phyloP scores from a whole-genome alignment of 1,140 invertebrate genomes.

The Plutomurus gul region DNA sequence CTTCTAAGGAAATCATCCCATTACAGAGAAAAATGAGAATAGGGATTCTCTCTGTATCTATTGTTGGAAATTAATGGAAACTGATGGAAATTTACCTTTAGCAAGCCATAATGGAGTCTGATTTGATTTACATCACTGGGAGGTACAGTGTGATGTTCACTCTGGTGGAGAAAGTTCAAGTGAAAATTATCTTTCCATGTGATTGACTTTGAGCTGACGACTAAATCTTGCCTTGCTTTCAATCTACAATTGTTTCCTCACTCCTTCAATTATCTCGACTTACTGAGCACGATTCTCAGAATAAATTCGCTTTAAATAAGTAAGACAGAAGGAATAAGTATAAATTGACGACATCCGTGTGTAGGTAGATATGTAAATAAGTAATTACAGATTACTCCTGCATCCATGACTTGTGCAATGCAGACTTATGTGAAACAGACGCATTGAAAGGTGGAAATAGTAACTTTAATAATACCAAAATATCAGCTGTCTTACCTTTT shows the following conservation, averaged over 20 bases:
- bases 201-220: constrained; percentile 28
- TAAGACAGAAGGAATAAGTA: no score
- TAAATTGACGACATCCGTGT: no score
- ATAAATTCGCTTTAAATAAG: constrained; percentile 1
- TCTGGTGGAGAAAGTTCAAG: constrained; percentile 19
- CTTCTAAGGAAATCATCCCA: not conserved
- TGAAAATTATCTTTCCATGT: constrained; percentile 39
- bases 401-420: no score
- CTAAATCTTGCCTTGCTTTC: not conserved
- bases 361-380: no score
- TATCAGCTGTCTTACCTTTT: no score
- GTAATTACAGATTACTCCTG: no score
- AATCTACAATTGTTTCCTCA: constrained; percentile 23
- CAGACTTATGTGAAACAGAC: no score
- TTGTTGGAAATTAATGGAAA: constrained; percentile 30
- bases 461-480: no score
- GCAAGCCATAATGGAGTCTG: constrained; percentile 5
- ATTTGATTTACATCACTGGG: not conserved
- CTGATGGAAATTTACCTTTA: constrained; percentile 25
- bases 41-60: not conserved
- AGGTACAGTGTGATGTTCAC: not conserved
- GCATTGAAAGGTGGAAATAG: no score
- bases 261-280: constrained; percentile 33
- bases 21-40: not conserved
- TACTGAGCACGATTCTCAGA: not conserved